Base-by-base conservation (phyloP, 2,888 invertebrate genomes). In the Brenthis daphne region DNA sequence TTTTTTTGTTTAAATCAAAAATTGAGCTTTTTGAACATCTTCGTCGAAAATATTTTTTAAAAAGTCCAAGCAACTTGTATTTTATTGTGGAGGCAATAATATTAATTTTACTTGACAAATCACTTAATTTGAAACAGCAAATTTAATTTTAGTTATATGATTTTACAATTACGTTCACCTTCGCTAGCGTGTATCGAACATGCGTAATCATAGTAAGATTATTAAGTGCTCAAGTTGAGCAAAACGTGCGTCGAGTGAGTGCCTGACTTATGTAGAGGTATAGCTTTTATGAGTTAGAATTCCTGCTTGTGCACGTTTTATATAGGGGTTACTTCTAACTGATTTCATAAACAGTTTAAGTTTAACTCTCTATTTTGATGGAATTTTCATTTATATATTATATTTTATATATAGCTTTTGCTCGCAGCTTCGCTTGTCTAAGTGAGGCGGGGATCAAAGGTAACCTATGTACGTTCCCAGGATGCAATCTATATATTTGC, bases 231-330 rank as follows among this genome's bases (percentile, higher is more conserved):
- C 29, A 37, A 53, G 20, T 63, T 6, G 16, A 33, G 20, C 3
- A 51, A 33, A 63, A 16, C 33, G 51, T 51, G 51, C 14, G 53
- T 63, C 53, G 33, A 53, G 63, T 20, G 14, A 14, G 37, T 20
- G 20, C 14, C 33, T 51, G 13, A 53, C 33, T 2, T 63, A 53
- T 53, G 20, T 63, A 53, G 37, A 37, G 12, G 33, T 33, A 47
- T 20, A 57, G 20, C 13, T 33, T 50, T 33, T 8, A 53, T 37
- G 51, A 16, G 47, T 20, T 20, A 16, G 20, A 53, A 51, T 53
- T 63, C 51, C 51, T 63, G 63, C 43, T 53, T 53, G 53, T 37
- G 63, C 63, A 63, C 63, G 63, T 63, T 37, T 33, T 63, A 63
- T 50, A 13, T 5, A 37, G 47, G 61, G 43, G 53, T 29, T 50